Evolutionary conservation across 2,113 vertebrate genomes (phyloP), one percentile per base, ranked within the genome.

Genomic region (Chauna torquata): DNA sequence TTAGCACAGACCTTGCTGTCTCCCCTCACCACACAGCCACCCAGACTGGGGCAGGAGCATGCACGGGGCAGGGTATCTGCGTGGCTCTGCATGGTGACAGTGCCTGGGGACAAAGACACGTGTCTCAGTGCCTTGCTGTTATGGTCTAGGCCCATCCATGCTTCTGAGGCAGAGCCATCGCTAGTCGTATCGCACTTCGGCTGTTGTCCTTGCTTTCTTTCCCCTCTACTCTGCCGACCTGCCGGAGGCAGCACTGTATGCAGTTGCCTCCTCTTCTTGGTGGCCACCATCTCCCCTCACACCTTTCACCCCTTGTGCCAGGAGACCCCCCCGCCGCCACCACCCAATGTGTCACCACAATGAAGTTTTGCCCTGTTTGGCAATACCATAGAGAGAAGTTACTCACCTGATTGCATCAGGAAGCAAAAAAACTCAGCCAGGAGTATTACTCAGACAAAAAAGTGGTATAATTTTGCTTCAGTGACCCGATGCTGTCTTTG

Each of bases 221-320:
- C 27, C 19, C 19, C 11, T 32, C 12, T 49, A 45, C 30, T 52
- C 28, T 12, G 10, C 55, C 0, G 2, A 38, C 16, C 19, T 61
- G 19, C 16, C 40, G 0, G 0, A 81, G 59, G 44, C 1, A 8
- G 47, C 20, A 24, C 7, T 6, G 8, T 8, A 1, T 40, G 40
- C 45, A 62, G 18, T 12, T 27, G 2, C 18, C 58, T 69, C 66
- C 44, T 55, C 42, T 80, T 59, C 32, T 8, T 3, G 0, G 2
- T 8, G 38, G 8, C 72, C 68, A 22, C 44, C 54, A 57, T 6
- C 54, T 57, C 54, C 38, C 30, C 79, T 61, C 59, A 36, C 17
- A 61, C 32, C 32, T 36, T 36, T 58, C 57, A 68, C 0, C 1
- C 13, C 24, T 66, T 1, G 5, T 16, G 17, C 23, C 50, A 74